A percentile compares a stretch with the other conserved stretches of the same genome.
These are phyloP conservation scores for Mantis religiosa DNA, from an alignment of 2,888 invertebrate species.

Conservation along the genomic window DNA sequence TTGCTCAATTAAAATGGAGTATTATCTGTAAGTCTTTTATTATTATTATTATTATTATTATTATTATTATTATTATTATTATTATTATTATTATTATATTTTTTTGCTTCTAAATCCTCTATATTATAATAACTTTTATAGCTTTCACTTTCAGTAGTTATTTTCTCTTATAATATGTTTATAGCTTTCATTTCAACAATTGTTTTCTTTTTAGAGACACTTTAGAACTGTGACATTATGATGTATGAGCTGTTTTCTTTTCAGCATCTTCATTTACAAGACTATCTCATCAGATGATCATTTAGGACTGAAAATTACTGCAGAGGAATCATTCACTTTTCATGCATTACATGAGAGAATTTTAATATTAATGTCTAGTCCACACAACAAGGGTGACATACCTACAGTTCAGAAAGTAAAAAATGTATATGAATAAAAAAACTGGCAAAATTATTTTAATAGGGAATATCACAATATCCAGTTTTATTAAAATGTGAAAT, in stretches of 20 bases:
- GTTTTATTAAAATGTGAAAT: neutral
- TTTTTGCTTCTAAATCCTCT: neutral
- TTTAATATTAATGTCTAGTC: neutral
- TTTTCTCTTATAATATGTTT: no score
- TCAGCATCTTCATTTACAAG: neutral
- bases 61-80: no score
- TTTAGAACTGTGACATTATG: neutral
- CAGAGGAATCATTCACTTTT: neutral
- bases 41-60: no score
- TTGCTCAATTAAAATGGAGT: neutral
- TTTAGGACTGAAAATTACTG: neutral
- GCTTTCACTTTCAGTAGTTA: no score
- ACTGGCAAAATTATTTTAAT: neutral
- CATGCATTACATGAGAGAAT: neutral
- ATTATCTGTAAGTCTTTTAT: neutral
- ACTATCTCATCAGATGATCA: neutral
- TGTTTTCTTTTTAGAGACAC: neutral
- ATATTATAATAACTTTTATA: no score
- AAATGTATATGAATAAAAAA: neutral
- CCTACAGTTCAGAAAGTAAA: neutral
- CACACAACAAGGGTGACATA: neutral
- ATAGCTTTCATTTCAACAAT: neutral
- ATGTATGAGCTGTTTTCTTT: neutral
- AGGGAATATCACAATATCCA: neutral
- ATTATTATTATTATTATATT: no score